A percentile compares a stretch with the other conserved stretches of the same genome.
Conservation (phyloP, 2,888 invertebrate species). For the Meghimatium bilineatum region DNA sequence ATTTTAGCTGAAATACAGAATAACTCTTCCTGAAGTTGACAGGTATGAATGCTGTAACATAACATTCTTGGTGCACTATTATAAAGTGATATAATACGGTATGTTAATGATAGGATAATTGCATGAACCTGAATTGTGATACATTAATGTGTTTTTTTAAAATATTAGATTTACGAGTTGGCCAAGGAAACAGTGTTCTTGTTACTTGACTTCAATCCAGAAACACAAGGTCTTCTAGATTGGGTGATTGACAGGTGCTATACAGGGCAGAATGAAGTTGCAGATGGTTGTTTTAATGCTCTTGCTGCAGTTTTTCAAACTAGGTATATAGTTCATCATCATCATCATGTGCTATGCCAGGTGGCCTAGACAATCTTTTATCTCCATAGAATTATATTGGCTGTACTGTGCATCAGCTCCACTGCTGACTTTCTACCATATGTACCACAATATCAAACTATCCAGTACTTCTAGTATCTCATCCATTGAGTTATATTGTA, state of each 20-base stretch:
- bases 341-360: too few relatives aligned
- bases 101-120: background rate
- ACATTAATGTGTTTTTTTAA: background rate
- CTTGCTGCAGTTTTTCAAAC: constrained; percentile 97
- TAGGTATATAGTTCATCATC: too few relatives aligned
- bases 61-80: background rate
- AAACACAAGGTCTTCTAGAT: constrained; percentile 84
- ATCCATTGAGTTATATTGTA: too few relatives aligned
- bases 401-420: too few relatives aligned
- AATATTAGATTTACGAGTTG: constrained; percentile 87
- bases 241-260: constrained; percentile 99
- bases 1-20: too few relatives aligned
- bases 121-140: background rate
- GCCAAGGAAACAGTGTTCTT: constrained; percentile 95
- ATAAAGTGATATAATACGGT: background rate
- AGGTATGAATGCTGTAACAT: too few relatives aligned
- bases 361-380: too few relatives aligned
- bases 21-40: too few relatives aligned
- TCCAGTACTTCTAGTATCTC: too few relatives aligned
- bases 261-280: constrained; percentile 91
- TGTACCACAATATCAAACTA: too few relatives aligned
- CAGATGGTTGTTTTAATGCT: constrained; percentile 97
- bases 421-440: too few relatives aligned
- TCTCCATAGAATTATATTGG: too few relatives aligned
- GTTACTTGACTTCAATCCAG: constrained; percentile 88